Conservation (phyloP, 2,888 invertebrate species). For the Mesochorus sp. region DNA sequence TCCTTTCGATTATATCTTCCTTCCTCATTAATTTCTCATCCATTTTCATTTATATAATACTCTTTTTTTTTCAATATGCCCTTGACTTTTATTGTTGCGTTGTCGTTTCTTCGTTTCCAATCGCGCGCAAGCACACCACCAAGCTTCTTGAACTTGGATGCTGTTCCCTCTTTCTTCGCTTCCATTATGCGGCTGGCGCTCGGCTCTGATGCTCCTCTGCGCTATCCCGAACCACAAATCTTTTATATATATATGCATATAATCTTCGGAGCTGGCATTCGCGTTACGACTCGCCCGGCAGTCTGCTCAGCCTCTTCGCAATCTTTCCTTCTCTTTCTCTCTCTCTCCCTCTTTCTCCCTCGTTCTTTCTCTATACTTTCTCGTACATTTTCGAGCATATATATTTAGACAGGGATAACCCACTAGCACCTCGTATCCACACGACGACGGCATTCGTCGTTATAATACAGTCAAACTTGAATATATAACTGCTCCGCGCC, state of each 20-base stretch:
- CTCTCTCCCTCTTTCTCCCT: not conserved
- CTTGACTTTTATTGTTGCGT: not conserved
- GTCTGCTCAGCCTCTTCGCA: constrained; percentile 27
- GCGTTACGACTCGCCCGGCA: constrained; percentile 16
- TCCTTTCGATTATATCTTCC: constrained; percentile 5
- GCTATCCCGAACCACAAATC: not conserved
- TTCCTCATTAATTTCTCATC: not conserved
- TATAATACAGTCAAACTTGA: constrained; percentile 41
- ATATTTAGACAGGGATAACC: constrained; percentile 68
- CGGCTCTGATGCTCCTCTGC: constrained; percentile 3
- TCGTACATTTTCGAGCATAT: constrained; percentile 52
- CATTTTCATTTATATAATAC: not conserved
- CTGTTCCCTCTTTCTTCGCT: not conserved
- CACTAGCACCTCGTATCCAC: constrained; percentile 50
- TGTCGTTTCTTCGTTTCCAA: not conserved
- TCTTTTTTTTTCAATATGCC: not conserved
- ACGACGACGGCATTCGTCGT: constrained; percentile 40
- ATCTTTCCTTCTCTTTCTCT: not conserved
- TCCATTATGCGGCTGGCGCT: not conserved
- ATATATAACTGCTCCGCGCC: constrained; percentile 1
- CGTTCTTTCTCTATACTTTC: constrained; percentile 41
- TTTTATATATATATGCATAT: not conserved
- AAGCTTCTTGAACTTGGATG: not conserved
- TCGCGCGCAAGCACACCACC: too few species aligned
- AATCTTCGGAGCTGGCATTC: not conserved